These are phyloP conservation scores for Melangyna quadrimaculata DNA, from an alignment of 2,888 invertebrate genomes.

Conservation along the genomic window DNA sequence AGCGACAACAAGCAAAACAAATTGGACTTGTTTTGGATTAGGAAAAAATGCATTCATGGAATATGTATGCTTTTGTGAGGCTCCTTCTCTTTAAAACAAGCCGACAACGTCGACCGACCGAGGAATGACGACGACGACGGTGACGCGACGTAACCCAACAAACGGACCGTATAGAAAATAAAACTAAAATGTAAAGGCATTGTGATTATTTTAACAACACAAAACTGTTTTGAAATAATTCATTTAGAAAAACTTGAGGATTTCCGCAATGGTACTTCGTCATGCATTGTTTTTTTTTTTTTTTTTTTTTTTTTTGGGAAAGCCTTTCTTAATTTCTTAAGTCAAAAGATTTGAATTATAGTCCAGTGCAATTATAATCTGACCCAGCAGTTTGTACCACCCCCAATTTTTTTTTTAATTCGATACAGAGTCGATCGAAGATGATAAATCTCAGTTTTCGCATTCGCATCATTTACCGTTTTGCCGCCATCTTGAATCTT, in stretches of 20 bases:
- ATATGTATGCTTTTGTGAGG: not conserved
- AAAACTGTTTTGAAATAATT: not conserved
- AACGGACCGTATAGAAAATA: not conserved
- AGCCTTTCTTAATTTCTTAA: too few relatives aligned
- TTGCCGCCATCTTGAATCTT: too few relatives aligned
- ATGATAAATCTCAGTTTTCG: too few relatives aligned
- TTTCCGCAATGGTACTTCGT: not conserved
- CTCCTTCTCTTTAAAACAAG: not conserved
- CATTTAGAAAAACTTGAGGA: not conserved
- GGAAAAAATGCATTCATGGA: not conserved
- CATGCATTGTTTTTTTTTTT: too few relatives aligned
- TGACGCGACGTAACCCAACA: not conserved
- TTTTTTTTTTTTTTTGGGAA: too few relatives aligned
- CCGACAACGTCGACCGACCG: not conserved
- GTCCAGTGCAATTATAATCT: too few relatives aligned
- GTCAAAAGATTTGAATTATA: too few relatives aligned
- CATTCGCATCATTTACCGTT: too few relatives aligned
- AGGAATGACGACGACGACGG: not conserved
- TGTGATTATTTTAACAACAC: not conserved
- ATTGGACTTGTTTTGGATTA: conserved; percentile 10
- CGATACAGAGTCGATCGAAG: too few relatives aligned
- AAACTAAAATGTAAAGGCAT: not conserved
- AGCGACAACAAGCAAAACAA: not conserved
- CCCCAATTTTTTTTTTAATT: too few relatives aligned
- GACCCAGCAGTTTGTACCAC: too few relatives aligned